phyloP scores from a whole-genome alignment of 2,797 vertebrate genomes.

The Simalia tracyae region DNA sequence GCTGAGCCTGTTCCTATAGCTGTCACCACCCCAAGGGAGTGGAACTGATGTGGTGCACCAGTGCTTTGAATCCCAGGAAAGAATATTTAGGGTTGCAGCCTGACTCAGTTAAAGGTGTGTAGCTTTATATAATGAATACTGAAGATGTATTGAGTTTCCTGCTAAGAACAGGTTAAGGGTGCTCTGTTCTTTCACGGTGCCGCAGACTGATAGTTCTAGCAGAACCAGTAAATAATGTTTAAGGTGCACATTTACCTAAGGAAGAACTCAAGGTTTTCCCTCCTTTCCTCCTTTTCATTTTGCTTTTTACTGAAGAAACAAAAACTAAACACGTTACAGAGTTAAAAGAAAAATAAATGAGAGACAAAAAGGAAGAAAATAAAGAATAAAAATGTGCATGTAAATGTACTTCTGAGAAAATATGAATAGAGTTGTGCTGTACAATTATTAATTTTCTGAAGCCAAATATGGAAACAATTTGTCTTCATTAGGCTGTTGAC shows the following conservation, averaged over 20 bases:
- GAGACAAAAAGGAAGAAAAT: not conserved
- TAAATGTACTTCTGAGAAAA: not conserved
- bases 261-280: not conserved
- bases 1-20: not conserved
- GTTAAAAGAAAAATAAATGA: not conserved
- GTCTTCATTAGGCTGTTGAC: slow-evolving; percentile 21
- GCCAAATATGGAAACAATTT: slow-evolving; percentile 14
- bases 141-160: not conserved
- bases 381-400: not conserved
- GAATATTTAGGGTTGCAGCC: not conserved
- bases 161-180: not conserved
- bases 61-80: not conserved
- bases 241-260: not conserved
- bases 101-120: not conserved
- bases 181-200: not conserved
- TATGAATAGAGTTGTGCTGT: not conserved
- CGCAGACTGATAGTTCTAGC: not conserved
- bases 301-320: not conserved
- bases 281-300: not conserved
- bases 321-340: not conserved
- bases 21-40: not conserved
- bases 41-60: not conserved
- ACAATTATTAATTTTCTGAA: not conserved
- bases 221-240: slow-evolving; percentile 8
- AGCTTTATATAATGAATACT: not conserved